Evolutionary conservation across 2,113 vertebrate species (phyloP).

Genomic region (Panurus biarmicus): DNA sequence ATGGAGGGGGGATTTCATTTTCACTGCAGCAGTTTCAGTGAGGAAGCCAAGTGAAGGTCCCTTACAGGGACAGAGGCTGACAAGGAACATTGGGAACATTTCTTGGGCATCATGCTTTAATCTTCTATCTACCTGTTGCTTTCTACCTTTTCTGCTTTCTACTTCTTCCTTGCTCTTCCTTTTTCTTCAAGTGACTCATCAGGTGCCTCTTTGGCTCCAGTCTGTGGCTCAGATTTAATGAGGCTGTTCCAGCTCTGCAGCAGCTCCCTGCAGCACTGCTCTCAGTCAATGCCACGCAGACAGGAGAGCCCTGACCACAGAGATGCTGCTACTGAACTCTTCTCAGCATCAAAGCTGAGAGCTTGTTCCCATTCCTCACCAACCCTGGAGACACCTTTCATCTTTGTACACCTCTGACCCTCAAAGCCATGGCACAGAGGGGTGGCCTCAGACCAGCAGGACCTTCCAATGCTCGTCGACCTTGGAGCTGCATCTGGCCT

Average conservation of each 20-base stretch:
- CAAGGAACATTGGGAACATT: too few relatives aligned
- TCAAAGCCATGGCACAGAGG: background rate
- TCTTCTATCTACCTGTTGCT: background rate
- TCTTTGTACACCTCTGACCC: background rate
- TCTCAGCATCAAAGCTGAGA: background rate
- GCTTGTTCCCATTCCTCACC: background rate
- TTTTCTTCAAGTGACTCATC: background rate
- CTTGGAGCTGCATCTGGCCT: background rate
- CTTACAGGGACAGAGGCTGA: background rate
- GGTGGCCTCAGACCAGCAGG: background rate
- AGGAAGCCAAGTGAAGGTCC: background rate
- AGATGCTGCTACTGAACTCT: background rate
- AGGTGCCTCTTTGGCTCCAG: background rate
- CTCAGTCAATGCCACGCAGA: background rate
- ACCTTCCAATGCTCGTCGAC: accelerated
- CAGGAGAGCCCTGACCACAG: background rate
- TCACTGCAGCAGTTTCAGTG: background rate
- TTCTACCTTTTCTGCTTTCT: background rate
- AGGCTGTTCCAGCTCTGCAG: background rate
- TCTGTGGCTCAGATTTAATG: background rate
- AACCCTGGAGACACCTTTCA: background rate
- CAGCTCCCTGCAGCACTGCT: background rate
- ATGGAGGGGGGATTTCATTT: background rate
- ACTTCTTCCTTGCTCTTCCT: background rate
- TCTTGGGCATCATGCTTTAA: background rate